A percentile compares a stretch with the other conserved stretches of the same genome.
Evolutionary conservation across 2,888 invertebrate genomes (phyloP).

Genomic region (Agrotis exclamationis): DNA sequence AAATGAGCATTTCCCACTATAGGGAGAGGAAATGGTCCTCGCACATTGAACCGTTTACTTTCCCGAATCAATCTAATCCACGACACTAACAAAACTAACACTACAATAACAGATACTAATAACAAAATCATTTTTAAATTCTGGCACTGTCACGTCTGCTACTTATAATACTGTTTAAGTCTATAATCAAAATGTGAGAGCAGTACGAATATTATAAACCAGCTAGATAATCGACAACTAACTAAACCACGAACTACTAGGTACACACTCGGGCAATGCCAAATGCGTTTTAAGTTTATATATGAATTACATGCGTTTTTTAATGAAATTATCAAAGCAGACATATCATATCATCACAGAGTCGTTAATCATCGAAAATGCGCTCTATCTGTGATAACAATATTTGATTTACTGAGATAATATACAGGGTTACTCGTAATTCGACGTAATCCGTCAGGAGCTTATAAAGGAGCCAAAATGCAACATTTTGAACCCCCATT

Average conservation of each 20-base stretch:
- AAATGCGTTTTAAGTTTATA: slow-evolving; percentile 26
- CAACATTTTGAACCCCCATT: too few species aligned
- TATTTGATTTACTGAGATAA: not conserved
- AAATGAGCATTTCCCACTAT: slow-evolving; percentile 88
- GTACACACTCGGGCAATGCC: slow-evolving; percentile 38
- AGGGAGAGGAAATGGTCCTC: slow-evolving; percentile 82
- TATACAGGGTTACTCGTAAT: too few species aligned
- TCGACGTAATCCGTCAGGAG: too few species aligned
- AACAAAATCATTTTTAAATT: slow-evolving; percentile 70
- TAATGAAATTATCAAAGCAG: slow-evolving; percentile 4
- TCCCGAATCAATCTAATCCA: slow-evolving; percentile 74
- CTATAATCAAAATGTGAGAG: slow-evolving; percentile 44
- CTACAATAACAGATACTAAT: slow-evolving; percentile 54
- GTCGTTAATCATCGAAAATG: slow-evolving; percentile 11
- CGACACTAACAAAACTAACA: slow-evolving; percentile 67
- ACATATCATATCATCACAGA: not conserved
- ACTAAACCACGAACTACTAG: slow-evolving; percentile 18
- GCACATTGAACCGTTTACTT: slow-evolving; percentile 67
- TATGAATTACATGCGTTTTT: slow-evolving; percentile 15
- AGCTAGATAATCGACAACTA: slow-evolving; percentile 32
- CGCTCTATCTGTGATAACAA: not conserved
- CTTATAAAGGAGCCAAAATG: too few species aligned
- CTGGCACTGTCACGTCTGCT: slow-evolving; percentile 73
- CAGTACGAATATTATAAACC: slow-evolving; percentile 31
- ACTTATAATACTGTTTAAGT: slow-evolving; percentile 36